These are phyloP conservation scores for Chesias legatella DNA, from an alignment of 2,888 invertebrate genomes.

Conservation along the genomic window DNA sequence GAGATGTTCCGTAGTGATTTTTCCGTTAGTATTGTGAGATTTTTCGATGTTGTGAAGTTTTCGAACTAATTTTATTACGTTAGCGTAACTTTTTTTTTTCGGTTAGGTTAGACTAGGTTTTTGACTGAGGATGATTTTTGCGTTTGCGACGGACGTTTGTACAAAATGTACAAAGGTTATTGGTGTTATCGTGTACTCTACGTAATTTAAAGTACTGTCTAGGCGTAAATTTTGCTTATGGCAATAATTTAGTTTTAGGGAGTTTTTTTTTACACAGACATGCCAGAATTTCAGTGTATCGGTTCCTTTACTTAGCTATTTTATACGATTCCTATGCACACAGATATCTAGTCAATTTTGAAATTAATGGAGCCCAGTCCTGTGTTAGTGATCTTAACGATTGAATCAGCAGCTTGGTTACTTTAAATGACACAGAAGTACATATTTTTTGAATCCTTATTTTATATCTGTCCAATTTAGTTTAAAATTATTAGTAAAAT, in stretches of 20 bases:
- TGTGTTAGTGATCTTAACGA: conserved; percentile 56
- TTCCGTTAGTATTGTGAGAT: conserved; percentile 51
- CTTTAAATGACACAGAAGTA: conserved; percentile 63
- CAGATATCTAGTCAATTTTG: conserved; percentile 80
- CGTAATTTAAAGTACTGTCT: conserved; percentile 73
- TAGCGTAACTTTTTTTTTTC: conserved; percentile 43
- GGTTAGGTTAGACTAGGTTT: conserved; percentile 47
- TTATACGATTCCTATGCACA: conserved; percentile 78
- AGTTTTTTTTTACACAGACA: conserved; percentile 60
- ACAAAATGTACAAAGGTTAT: conserved; percentile 73
- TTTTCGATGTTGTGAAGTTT: conserved; percentile 48
- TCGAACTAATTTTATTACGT: conserved; percentile 38
- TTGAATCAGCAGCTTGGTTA: conserved; percentile 60
- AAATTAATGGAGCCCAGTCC: conserved; percentile 72
- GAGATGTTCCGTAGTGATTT: conserved; percentile 46
- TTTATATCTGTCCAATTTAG: conserved; percentile 69
- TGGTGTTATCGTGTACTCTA: conserved; percentile 68
- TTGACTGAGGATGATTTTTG: conserved; percentile 60
- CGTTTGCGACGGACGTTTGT: conserved; percentile 63
- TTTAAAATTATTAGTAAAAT: conserved; percentile 65
- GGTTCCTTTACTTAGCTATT: conserved; percentile 78
- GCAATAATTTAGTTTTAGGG: conserved; percentile 63
- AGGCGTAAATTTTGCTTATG: conserved; percentile 64
- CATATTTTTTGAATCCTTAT: conserved; percentile 48
- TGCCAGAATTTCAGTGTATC: conserved; percentile 73